Conservation (phyloP, 2,113 vertebrate genomes). For the Salvelinus sp. region DNA sequence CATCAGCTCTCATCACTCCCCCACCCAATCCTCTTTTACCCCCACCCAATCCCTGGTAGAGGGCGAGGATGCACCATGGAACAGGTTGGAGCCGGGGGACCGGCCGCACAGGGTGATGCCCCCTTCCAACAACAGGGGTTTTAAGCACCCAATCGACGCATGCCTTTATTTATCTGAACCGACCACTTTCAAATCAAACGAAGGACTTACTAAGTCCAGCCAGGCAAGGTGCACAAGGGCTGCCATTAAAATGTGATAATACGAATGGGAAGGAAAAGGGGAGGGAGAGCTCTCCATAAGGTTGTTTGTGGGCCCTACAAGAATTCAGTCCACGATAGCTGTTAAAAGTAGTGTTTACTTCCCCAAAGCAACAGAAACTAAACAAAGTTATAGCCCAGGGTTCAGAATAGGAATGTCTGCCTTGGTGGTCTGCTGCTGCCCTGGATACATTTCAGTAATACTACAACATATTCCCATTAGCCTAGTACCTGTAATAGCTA, state of each 20-base stretch:
- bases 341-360: conserved; percentile 1
- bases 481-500: no score
- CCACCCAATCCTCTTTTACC: conserved; percentile 38
- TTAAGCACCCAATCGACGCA: conserved; percentile 34
- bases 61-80: conserved; percentile 16
- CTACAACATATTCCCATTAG: no score
- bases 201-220: not conserved
- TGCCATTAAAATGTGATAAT: not conserved
- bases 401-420: not conserved
- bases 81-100: conserved; percentile 44
- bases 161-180: conserved; percentile 32
- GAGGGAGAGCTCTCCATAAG: not conserved
- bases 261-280: not conserved
- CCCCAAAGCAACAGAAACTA: conserved; percentile 6
- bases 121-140: conserved; percentile 35
- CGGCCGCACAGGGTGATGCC: conserved; percentile 25
- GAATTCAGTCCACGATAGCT: not conserved
- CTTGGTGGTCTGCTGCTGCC: conserved; percentile 8
- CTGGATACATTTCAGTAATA: not conserved
- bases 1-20: conserved; percentile 66
- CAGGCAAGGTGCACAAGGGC: conserved; percentile 28
- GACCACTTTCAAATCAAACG: conserved; percentile 42
- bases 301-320: not conserved
- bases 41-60: conserved; percentile 11
- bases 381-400: not conserved